Evolutionary conservation across 2,888 invertebrate genomes (phyloP).

Genomic region (Leucania comma): DNA sequence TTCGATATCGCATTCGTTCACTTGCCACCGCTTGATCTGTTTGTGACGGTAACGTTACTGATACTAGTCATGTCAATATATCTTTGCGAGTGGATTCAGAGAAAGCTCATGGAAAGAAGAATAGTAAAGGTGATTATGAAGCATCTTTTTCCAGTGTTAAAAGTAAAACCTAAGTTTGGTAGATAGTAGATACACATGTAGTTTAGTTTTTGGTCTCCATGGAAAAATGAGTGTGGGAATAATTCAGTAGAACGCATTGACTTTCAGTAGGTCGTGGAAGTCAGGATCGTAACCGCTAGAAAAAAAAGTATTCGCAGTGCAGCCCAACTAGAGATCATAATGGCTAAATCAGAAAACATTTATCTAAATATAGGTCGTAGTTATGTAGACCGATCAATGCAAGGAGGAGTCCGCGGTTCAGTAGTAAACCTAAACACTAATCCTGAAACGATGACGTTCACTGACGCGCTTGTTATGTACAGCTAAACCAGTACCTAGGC

Average conservation of each 20-base stretch:
- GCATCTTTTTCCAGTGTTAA: background rate
- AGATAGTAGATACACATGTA: background rate
- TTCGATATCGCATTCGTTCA: slow-evolving; percentile 55
- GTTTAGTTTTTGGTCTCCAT: background rate
- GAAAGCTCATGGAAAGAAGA: slow-evolving; percentile 82
- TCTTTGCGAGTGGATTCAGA: slow-evolving; percentile 83
- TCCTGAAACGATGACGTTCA: background rate
- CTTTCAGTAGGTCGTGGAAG: background rate
- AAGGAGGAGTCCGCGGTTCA: background rate
- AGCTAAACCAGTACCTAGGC: slow-evolving; percentile 75
- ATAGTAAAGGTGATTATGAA: slow-evolving; percentile 78
- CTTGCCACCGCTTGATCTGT: slow-evolving; percentile 77
- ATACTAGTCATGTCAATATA: slow-evolving; percentile 74
- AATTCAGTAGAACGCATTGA: background rate
- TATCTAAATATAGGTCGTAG: background rate
- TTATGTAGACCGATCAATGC: background rate
- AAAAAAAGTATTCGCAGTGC: background rate
- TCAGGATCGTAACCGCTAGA: background rate
- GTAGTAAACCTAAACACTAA: background rate
- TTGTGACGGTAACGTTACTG: slow-evolving; percentile 74
- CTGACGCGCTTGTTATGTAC: slow-evolving; percentile 43
- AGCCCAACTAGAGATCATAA: background rate
- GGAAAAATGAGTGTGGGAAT: no score
- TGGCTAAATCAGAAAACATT: background rate
- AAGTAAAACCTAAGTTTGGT: background rate